These are phyloP conservation scores for Peromyscus californicus DNA, from an alignment of 2,113 vertebrate species.

Conservation along the genomic window DNA sequence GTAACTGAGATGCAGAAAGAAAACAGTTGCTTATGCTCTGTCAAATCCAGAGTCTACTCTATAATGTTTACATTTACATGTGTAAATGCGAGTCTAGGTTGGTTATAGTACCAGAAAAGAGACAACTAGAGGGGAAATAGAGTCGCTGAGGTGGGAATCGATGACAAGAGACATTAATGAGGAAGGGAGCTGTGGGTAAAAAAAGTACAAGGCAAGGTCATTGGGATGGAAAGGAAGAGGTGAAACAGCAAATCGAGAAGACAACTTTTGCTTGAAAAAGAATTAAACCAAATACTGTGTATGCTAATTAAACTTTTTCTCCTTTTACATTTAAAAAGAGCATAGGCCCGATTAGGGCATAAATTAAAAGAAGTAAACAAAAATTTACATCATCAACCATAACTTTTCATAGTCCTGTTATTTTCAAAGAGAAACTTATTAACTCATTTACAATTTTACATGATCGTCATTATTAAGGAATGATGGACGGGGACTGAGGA, in stretches of 20 bases:
- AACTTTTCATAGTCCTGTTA: background rate
- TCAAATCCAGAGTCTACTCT: background rate
- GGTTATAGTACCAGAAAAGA: background rate
- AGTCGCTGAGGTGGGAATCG: too few species aligned
- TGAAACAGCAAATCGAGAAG: background rate
- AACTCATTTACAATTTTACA: background rate
- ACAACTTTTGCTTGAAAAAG: too few species aligned
- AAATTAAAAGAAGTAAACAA: background rate
- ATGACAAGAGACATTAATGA: background rate
- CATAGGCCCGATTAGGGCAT: background rate
- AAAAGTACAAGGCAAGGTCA: too few species aligned
- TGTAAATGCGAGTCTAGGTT: background rate
- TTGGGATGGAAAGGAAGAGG: too few species aligned
- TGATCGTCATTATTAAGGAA: constrained; percentile 3
- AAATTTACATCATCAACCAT: background rate
- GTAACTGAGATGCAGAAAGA: too few species aligned
- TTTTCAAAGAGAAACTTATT: background rate
- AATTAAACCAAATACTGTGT: background rate
- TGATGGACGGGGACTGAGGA: background rate
- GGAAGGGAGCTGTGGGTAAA: background rate
- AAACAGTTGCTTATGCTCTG: background rate
- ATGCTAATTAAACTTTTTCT: background rate
- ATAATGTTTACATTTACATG: too few species aligned
- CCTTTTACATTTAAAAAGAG: background rate
- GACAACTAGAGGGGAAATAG: background rate